Base-by-base conservation (phyloP, 2,113 vertebrate species). In the Ameiurus melas region DNA sequence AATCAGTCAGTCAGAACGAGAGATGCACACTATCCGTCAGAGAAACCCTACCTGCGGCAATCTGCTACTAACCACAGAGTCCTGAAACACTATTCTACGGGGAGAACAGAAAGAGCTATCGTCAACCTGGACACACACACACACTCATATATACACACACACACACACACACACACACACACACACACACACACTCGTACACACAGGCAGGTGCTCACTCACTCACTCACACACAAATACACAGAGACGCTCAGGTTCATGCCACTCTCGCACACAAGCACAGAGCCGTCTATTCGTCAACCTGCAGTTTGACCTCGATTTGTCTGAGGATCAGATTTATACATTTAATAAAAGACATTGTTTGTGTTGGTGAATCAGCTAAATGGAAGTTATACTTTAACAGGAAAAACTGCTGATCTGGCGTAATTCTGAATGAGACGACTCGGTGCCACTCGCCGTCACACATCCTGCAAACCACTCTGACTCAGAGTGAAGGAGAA, bases 41-140 rank as follows among this genome's bases (percentile, higher is more conserved):
- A 93, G 93, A 93, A 92, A 95, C 95, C 95, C 94, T 96, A 96
- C 95, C 95, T 95, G 95, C 90, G 95, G 92, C 95, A 96, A 95
- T 95, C 95, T 95, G 95, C 94, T 92, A 95, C 95, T 96, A 96
- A 96, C 94, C 88, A 92, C 85, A 90, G 90, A 85, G 94, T 95
- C 95, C 95, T 95, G 95, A 96, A 96, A 95, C 95, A 95, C 95
- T 96, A 96, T 94, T 96, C 95, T 95, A 96, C 94, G 96, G 95
- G 95, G 95, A 95, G 93, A 95, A 95, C 95, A 96, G 94, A 96
- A 95, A 95, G 91, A 95, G 92, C 95, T 95, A 94, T 95, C 94
- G 94, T 95, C 94, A 96, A 95, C 95, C 95, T 94, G 95, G 92
- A 91, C 83, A 89, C 89, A 22, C 88, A 70, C 86, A 83, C 86